phyloP scores from a whole-genome alignment of 2,113 vertebrate genomes.

The Uropsilus gracilis region DNA sequence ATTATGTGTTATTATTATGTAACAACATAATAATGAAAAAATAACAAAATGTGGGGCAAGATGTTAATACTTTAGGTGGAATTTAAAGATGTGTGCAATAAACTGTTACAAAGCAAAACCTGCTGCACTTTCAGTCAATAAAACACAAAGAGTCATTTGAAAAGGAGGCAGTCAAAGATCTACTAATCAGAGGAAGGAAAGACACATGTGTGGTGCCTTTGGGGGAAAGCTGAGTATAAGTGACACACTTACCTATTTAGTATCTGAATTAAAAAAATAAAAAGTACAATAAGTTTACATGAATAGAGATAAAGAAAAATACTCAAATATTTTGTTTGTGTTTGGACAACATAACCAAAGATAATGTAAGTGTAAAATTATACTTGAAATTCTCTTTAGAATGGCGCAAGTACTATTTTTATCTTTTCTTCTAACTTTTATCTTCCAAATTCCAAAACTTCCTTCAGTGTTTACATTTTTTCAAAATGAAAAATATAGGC shows the following conservation, averaged over 20 bases:
- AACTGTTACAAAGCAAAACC: constrained; percentile 12
- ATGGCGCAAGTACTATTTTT: not conserved
- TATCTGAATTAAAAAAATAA: not conserved
- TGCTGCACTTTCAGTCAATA: not conserved
- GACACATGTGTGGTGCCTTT: not conserved
- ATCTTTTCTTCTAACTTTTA: not conserved
- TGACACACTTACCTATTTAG: not conserved
- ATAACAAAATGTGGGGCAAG: not conserved
- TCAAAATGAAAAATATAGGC: constrained; percentile 48
- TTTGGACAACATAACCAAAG: constrained; percentile 26
- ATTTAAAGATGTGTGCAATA: not conserved
- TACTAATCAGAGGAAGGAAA: not conserved
- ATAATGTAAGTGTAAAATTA: constrained; percentile 36
- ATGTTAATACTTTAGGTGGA: not conserved
- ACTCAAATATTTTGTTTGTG: not conserved
- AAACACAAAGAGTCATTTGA: not conserved
- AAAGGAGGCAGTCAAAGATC: not conserved
- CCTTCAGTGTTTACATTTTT: constrained; percentile 30
- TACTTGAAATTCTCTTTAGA: not conserved
- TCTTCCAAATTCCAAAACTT: constrained; percentile 4
- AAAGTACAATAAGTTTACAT: not conserved
- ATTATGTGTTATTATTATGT: too few relatives aligned
- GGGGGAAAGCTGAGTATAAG: not conserved
- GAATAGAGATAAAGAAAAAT: not conserved
- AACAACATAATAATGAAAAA: not conserved